Base-by-base conservation (phyloP, 2,113 vertebrate species). In the Megaptera novaeangliae region DNA sequence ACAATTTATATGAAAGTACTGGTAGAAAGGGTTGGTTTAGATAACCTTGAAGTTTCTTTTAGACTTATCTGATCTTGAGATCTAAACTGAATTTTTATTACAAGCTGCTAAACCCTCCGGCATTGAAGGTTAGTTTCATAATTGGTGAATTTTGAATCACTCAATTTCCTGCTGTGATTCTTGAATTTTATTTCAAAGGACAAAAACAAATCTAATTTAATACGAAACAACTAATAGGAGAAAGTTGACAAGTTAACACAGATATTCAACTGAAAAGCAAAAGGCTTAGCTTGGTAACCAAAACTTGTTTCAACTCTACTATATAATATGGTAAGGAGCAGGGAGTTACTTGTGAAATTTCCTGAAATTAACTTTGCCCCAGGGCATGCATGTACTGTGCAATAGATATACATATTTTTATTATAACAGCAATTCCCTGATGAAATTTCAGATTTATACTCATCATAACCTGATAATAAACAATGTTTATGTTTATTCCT, bases 41-140 rank as follows among this genome's bases (percentile, higher is more conserved):
- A 20, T 91, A n/a, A 57, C 52, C 34, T 77, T 80, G 36, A 94
- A 61, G 59, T 90, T 93, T 93, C 92, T 96, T 69, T 92, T 59
- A 55, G 85, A 29, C 90, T 75, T 87, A 44, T 20, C 57, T 96
- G 57, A 75, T 77, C 41, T 90, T 94, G 39, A 91, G 55, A 71
- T 91, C 31, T 34, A 36, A 97, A 75, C 34, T 84, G 23, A 75
- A 68, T 90, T 94, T 93, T 82, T 86, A 88, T 82, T 88, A 44
- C 27, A 93, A 72, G 77, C 63, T 80, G 55, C 57, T 69, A 41
- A 94, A 44, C 34, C 72, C 36, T 93, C 57, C 72, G 71, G 13
- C 46, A 27, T 88, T 29, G 23, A 81, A 82, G 27, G 17, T 88
- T 93, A 59, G 59, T 63, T 71, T 71, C 46, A 39, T 69, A 86